Percentiles rank a stretch among this genome's conserved stretches.
These are phyloP conservation scores for Drosophila flavopinicola DNA, from an alignment of 2,888 invertebrate species.

Conservation along the genomic window DNA sequence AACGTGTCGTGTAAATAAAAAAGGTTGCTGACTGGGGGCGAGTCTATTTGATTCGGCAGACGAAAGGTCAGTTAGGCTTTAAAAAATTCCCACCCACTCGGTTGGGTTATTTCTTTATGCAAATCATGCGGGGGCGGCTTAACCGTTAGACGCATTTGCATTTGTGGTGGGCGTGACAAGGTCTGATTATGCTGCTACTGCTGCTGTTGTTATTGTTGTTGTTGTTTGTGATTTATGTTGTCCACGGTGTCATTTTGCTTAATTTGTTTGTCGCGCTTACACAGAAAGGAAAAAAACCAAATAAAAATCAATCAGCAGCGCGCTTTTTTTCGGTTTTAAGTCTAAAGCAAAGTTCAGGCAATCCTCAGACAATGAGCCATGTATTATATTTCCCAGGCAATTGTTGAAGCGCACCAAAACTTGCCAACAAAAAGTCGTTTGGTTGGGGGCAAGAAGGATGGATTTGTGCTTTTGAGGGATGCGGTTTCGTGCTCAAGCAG, in stretches of 20 bases:
- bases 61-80: conserved; percentile 58
- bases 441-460: conserved; percentile 3
- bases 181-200: conserved; percentile 37
- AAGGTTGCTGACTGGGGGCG: conserved; percentile 16
- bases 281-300: neutral
- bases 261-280: conserved; percentile 48
- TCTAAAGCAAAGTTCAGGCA: conserved; percentile 40
- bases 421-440: conserved; percentile 29
- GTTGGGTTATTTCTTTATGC: conserved; percentile 63
- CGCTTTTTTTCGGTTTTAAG: no score
- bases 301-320: conserved; percentile 47
- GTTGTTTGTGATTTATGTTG: conserved; percentile 21
- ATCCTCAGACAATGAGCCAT: conserved; percentile 36
- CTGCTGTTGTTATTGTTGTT: conserved; percentile 16
- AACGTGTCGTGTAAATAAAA: conserved; percentile 71
- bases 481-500: conserved; percentile 66
- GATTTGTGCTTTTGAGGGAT: conserved; percentile 10
- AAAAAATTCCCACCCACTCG: conserved; percentile 27
- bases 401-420: conserved; percentile 50
- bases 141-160: conserved; percentile 11
- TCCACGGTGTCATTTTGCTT: conserved; percentile 51
- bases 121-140: conserved; percentile 53
- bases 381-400: conserved; percentile 58
- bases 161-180: conserved; percentile 35
- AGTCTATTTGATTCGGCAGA: conserved; percentile 33